A percentile compares a stretch with the other conserved stretches of the same genome.
Conservation (phyloP, 1,140 invertebrate species). For the Achroia grisella region DNA sequence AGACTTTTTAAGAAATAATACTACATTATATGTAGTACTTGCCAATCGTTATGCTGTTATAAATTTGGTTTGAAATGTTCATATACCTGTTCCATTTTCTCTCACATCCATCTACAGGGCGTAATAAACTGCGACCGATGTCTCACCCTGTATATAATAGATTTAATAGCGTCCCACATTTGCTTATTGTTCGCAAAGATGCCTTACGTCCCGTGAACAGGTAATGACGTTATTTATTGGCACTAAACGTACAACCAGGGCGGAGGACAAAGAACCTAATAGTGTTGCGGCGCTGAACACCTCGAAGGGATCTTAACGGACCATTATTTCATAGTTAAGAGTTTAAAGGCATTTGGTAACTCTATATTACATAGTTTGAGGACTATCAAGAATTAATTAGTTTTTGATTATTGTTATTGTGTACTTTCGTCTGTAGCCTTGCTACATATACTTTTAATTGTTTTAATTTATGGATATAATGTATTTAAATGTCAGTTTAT, state of each 20-base stretch:
- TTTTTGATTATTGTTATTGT: no score
- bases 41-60: neutral
- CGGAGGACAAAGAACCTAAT: constrained; percentile 50
- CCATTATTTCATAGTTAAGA: constrained; percentile 29
- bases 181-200: constrained; percentile 58
- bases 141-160: constrained; percentile 48
- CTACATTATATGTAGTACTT: neutral
- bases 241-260: constrained; percentile 41
- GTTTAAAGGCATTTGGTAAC: no score
- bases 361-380: neutral
- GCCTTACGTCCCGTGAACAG: constrained; percentile 45
- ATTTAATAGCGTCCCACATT: constrained; percentile 52
- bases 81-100: constrained; percentile 13
- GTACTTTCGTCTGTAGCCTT: no score
- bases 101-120: constrained; percentile 11
- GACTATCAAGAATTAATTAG: constrained; percentile 5
- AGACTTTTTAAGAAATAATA: constrained; percentile 31
- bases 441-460: no score
- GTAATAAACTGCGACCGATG: constrained; percentile 41
- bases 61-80: neutral
- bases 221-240: constrained; percentile 66
- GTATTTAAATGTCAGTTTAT: no score
- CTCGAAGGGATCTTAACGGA: constrained; percentile 29
- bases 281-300: constrained; percentile 16
- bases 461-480: no score